Evolutionary conservation across 2,888 invertebrate species (phyloP).

Genomic region (Cephonodes hylas): DNA sequence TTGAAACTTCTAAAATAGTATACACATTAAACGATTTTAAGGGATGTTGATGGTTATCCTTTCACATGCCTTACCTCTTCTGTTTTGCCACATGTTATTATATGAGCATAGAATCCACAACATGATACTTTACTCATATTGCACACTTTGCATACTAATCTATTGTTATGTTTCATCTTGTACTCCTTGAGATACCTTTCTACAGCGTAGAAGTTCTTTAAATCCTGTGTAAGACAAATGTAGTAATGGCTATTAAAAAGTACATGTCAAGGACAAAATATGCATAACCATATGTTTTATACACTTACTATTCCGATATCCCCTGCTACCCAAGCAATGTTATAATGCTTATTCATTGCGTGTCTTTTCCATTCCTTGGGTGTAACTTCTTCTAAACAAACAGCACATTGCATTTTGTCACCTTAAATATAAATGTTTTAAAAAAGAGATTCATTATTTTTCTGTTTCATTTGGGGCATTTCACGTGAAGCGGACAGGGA

Average conservation of each 20-base stretch:
- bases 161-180: conserved; percentile 56
- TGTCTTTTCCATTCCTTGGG: conserved; percentile 45
- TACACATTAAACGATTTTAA: no score
- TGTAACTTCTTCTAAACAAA: conserved; percentile 43
- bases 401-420: conserved; percentile 41
- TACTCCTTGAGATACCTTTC: conserved; percentile 66
- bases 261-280: background rate
- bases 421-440: conserved; percentile 22
- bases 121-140: conserved; percentile 72
- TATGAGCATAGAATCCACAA: conserved; percentile 83
- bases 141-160: conserved; percentile 80
- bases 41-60: conserved; percentile 5
- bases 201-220: conserved; percentile 69
- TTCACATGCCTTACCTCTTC: conserved; percentile 60
- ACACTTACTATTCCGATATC: conserved; percentile 57
- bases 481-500: no score
- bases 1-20: no score
- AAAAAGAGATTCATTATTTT: background rate
- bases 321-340: conserved; percentile 58
- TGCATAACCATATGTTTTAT: no score
- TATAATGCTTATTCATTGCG: conserved; percentile 55
- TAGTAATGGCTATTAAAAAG: background rate
- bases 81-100: conserved; percentile 81
- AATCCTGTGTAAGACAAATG: conserved; percentile 73
- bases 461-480: no score